A percentile compares a stretch with the other conserved stretches of the same genome.
These are phyloP conservation scores for Scaptomyza reducta DNA, from an alignment of 2,888 invertebrate species.

Conservation along the genomic window DNA sequence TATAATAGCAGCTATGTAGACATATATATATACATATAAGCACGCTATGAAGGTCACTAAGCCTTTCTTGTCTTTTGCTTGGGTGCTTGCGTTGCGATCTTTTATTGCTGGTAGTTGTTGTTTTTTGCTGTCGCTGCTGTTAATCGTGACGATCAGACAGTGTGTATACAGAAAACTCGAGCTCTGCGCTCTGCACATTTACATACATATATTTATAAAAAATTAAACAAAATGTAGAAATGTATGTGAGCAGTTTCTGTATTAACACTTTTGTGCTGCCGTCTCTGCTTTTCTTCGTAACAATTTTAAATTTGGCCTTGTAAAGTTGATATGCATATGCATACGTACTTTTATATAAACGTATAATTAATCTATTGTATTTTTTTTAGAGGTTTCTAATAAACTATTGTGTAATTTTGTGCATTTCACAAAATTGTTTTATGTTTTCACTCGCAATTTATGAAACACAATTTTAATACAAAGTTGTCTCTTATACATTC, in stretches of 20 bases:
- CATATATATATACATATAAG: constrained; percentile 49
- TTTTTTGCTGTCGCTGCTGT: constrained; percentile 35
- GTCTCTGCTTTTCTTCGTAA: constrained; percentile 69
- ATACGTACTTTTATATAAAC: background rate
- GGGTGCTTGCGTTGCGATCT: constrained; percentile 53
- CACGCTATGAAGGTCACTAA: constrained; percentile 75
- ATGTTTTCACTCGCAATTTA: constrained; percentile 5
- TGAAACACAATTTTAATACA: constrained; percentile 5
- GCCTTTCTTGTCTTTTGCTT: constrained; percentile 75
- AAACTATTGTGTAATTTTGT: constrained; percentile 9
- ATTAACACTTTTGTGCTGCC: constrained; percentile 46
- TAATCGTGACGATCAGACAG: constrained; percentile 66
- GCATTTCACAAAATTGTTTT: constrained; percentile 5
- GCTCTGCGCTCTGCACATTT: constrained; percentile 50
- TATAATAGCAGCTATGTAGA: constrained; percentile 11
- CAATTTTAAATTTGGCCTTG: constrained; percentile 73
- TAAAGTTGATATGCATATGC: constrained; percentile 25
- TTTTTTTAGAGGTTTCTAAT: background rate
- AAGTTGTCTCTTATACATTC: background rate
- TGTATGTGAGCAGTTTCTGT: constrained; percentile 32
- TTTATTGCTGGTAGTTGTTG: constrained; percentile 51
- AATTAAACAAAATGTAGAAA: constrained; percentile 3
- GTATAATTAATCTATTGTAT: background rate
- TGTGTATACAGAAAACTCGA: constrained; percentile 55
- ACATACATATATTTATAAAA: constrained; percentile 13